A percentile compares a stretch with the other conserved stretches of the same genome.
These are phyloP conservation scores for Cinara cedri DNA, from an alignment of 2,888 invertebrate species.

Conservation along the genomic window DNA sequence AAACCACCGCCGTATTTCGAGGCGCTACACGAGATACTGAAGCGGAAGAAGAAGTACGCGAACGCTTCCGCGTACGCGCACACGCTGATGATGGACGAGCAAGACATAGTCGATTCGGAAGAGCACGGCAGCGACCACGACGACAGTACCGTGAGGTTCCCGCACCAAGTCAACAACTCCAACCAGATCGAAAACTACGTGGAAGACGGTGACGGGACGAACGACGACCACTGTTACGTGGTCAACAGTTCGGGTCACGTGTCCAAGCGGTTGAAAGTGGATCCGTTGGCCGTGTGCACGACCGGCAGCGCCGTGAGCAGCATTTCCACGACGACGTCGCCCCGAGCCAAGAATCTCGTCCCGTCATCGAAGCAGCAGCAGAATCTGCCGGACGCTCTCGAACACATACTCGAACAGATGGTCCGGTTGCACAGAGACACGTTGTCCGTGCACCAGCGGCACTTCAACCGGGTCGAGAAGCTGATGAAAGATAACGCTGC, in stretches of 20 bases:
- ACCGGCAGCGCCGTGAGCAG: not conserved
- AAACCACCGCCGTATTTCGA: slow-evolving; percentile 52
- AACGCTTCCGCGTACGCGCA: slow-evolving; percentile 42
- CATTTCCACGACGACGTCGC: not conserved
- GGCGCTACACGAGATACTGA: slow-evolving; percentile 40
- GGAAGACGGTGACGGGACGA: slow-evolving; percentile 38
- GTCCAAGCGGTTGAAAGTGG: slow-evolving; percentile 40
- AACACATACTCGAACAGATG: slow-evolving; percentile 40
- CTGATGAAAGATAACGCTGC: slow-evolving; percentile 22
- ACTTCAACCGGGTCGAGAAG: slow-evolving; percentile 24
- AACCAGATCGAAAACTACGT: slow-evolving; percentile 15
- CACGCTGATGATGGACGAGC: slow-evolving; percentile 29
- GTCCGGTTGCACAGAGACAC: slow-evolving; percentile 11
- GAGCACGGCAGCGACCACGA: not conserved
- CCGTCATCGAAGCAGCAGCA: not conserved
- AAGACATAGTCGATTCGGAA: slow-evolving; percentile 9
- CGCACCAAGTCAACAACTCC: not conserved
- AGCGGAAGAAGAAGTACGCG: slow-evolving; percentile 47
- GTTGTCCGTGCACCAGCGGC: slow-evolving; percentile 19
- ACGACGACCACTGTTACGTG: slow-evolving; percentile 52
- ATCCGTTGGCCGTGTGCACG: slow-evolving; percentile 38
- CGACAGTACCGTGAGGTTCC: no score
- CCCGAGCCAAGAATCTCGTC: not conserved
- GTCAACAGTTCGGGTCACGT: slow-evolving; percentile 46
- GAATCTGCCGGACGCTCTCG: slow-evolving; percentile 25